Evolutionary conservation across 1,140 invertebrate species (phyloP).

Genomic region (Mercenaria mercenaria): DNA sequence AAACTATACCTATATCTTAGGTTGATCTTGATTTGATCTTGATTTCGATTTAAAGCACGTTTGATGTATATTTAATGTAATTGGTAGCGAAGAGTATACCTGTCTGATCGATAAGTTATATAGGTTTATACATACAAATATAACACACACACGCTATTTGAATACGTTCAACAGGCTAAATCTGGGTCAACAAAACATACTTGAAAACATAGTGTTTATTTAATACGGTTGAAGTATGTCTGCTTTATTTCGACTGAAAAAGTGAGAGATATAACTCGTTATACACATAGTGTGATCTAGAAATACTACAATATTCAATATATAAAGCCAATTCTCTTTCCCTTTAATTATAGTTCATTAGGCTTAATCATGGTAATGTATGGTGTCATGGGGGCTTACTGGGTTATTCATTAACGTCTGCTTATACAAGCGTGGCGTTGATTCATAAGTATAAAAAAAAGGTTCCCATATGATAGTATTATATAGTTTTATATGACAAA

Average conservation of each 20-base stretch:
- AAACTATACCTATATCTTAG: background rate
- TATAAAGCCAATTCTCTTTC: too few species aligned
- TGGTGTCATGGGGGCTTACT: background rate
- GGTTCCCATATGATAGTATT: too few species aligned
- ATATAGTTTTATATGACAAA: too few species aligned
- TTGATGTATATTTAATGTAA: background rate
- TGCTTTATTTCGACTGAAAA: too few species aligned
- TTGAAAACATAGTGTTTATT: background rate
- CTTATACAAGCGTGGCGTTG: too few species aligned
- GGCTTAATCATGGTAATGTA: background rate
- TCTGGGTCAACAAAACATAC: slow-evolving; percentile 7
- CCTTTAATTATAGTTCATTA: slow-evolving; percentile 6
- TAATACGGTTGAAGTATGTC: background rate
- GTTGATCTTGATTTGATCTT: background rate
- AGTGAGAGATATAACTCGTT: too few species aligned
- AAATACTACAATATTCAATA: too few species aligned
- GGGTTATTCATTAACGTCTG: background rate
- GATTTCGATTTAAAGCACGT: background rate
- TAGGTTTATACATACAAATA: background rate
- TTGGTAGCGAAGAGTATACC: background rate
- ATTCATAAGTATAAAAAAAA: too few species aligned
- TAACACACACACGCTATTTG: background rate
- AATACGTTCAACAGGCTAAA: background rate
- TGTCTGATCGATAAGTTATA: background rate
- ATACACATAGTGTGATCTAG: too few species aligned